Evolutionary conservation across 2,888 invertebrate species (phyloP), one percentile per base, ranked within the genome.

Genomic region (Brachyptera putata): DNA sequence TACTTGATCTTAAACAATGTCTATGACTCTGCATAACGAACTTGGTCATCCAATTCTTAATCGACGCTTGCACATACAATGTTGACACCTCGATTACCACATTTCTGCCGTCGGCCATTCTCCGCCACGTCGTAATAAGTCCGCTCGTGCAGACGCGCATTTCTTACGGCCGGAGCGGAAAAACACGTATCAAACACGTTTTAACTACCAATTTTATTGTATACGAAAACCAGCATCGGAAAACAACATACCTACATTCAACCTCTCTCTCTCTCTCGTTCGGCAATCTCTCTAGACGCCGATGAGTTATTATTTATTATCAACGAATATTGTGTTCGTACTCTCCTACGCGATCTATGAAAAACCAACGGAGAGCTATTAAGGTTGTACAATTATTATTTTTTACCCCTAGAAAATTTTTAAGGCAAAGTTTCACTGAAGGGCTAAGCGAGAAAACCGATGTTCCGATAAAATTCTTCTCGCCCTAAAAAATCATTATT

Each of bases 381-480:
- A n/a, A 30, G 30, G 30, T 30, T 30, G 5, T 11, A 30, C 11
- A 7, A 7, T 30, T 30, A 7, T 30, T 30, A 7, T 30, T 30
- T 30, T 18, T 16, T 43, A 18, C 43, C 43, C 43, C 16, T 43
- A 43, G 43, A 43, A 43, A 43, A n/a, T n/a, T n/a, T 43, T 43
- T 43, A 43, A 43, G 43, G 43, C 43, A 43, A 18, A 39, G 39
- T 39, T 21, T 43, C 18, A 5, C 18, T 14, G 3, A 16, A 14
- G 18, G 21, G 4, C 18, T 11, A 18, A n/a, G 18, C 14, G 21
- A 43, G 7, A 7, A 5, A 43, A 21, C 43, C 18, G 21, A 43
- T 43, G 43, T 16, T 21, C 11, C 14, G n/a, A n/a, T n/a, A n/a
- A n/a, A n/a, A n/a, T n/a, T n/a, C n/a, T 37, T 16, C 39, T 37